Evolutionary conservation across 2,888 invertebrate genomes (phyloP), one percentile per base, ranked within the genome.

Genomic region (Eupithecia tripunctaria): DNA sequence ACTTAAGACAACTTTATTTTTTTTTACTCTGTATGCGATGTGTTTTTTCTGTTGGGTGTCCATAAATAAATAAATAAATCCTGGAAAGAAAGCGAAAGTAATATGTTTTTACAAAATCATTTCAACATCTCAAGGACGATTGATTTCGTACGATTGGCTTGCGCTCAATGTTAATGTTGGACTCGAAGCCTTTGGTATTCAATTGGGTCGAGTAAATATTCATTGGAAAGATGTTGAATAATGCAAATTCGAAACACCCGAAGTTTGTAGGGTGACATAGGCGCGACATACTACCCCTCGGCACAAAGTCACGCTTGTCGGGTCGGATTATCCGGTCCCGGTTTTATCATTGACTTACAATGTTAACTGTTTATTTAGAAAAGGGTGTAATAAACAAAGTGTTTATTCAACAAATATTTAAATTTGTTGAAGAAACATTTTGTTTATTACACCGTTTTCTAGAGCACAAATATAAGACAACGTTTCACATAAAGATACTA

Each of bases 151-250:
- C 75, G 77, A 79, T 79, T 77, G 80, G 75, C 77, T 72, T 76
- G 77, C 76, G 72, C 72, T 79, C 78, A 70, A 80, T 79, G 80
- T 80, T 80, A 78, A 80, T 80, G 78, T 79, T 76, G 79, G 79
- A 79, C 80, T 81, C 80, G 82, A 84, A 83, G 80, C 81, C 80
- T 85, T 86, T 83, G 85, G 79, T 81, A 85, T 86, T 86, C 84
- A 82, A 85, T 85, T 84, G 84, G 81, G 79, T 76, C 81, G 76
- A 82, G 84, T 85, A 86, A 86, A 86, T 86, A 86, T 86, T 86
- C 85, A 85, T 86, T 82, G 82, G 80, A 78, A 81, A 80, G 80
- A 82, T 81, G 82, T 84, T 85, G 85, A 86, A 86, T 86, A 85
- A 85, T 85, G 82, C 83, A 83, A 86, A 85, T 80, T 82, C 81